Evolutionary conservation across 1,140 invertebrate genomes (phyloP), one percentile per base, ranked within the genome.

Genomic region (Solenopsis invicta): DNA sequence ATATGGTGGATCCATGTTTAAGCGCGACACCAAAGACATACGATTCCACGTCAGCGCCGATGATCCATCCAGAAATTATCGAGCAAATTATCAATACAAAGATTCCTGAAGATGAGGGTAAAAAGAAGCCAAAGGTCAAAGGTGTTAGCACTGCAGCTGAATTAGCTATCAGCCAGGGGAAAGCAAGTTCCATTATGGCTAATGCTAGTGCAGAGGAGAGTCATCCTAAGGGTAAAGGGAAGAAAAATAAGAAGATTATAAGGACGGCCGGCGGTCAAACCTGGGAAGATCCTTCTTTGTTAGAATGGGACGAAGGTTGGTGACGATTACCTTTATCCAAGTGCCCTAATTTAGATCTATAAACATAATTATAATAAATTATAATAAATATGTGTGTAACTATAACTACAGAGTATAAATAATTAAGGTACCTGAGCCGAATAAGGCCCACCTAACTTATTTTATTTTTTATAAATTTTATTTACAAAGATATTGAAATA

Each of bases 241-340:
- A 96, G 89, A 97, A 96, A 93, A 98, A 97, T 94, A 96, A 97
- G 72, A 98, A 97, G 92, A 95, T 98, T 56, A 96, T 99, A 52
- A 96, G 99, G 64, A 98, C 97, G 89, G 99, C 99, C 8, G 99
- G 99, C 54, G 99, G 99, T 4, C 97, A 98, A 90, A 97, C 97
- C 2, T 99, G 99, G 99, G 99, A 99, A 95, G 99, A 99, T 96
- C 96, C 96, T 56, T 98, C 98, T 0, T 94, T 99, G 34, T 93
- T 97, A 16, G 99, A 99, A 92, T 99, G 99, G 99, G 97, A 98
- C 75, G 97, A 98, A 93, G 97, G 97, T 97, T 92, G 93, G 88
- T 93, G 45, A 80, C 54, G 64, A 74, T 72, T 37, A 64, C 71
- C 37, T 86, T 74, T 80, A 34, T 29, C 66, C 54, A 67, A 54